A percentile compares a stretch with the other conserved stretches of the same genome.
Evolutionary conservation across 2,888 invertebrate genomes (phyloP).

Genomic region (Cetonia aurata): DNA sequence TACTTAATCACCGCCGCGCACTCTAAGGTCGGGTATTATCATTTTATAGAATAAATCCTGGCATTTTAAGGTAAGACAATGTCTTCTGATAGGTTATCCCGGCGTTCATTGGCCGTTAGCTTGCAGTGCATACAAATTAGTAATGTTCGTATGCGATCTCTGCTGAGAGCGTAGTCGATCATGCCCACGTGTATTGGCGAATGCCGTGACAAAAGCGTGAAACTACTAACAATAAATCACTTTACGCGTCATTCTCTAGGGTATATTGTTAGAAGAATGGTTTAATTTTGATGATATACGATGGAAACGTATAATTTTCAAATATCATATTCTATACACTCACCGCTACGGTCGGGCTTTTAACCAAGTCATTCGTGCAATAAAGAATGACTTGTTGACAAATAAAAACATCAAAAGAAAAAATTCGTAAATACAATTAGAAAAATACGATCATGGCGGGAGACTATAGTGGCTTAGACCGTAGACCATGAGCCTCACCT

Average conservation of each 20-base stretch:
- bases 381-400: too few relatives aligned
- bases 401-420: too few relatives aligned
- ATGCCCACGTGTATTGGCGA: constrained; percentile 7
- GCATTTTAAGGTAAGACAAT: constrained; percentile 3
- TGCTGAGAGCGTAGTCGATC: constrained; percentile 9
- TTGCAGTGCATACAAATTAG: constrained; percentile 16
- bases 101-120: constrained; percentile 4
- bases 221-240: neutral
- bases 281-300: too few relatives aligned
- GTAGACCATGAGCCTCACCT: too few relatives aligned
- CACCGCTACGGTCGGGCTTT: too few relatives aligned
- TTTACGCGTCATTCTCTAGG: neutral
- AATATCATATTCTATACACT: too few relatives aligned
- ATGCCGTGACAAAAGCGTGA: constrained; percentile 9
- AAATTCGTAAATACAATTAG: too few relatives aligned
- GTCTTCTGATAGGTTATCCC: constrained; percentile 11
- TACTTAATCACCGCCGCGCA: neutral
- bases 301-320: too few relatives aligned
- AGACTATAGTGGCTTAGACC: too few relatives aligned
- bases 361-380: too few relatives aligned
- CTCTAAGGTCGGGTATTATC: neutral
- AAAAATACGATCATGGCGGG: too few relatives aligned
- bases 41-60: constrained; percentile 8
- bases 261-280: neutral
- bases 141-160: neutral